Evolutionary conservation across 2,888 invertebrate genomes (phyloP).

Genomic region (Chouioia cunea): DNA sequence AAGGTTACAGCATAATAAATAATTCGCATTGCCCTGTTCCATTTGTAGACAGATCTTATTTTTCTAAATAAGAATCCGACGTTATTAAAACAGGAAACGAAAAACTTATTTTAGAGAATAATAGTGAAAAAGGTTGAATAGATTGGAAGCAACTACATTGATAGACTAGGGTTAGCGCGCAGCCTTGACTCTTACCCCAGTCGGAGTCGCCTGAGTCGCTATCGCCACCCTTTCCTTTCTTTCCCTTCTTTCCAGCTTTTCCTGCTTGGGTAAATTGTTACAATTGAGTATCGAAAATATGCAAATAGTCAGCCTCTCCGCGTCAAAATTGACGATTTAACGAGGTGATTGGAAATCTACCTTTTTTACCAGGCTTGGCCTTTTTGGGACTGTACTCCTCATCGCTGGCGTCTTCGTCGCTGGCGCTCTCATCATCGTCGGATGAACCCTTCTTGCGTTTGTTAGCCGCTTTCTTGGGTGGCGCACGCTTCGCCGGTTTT

Average conservation of each 20-base stretch:
- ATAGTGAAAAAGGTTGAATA: conserved; percentile 60
- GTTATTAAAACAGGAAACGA: no score
- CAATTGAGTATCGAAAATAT: no score
- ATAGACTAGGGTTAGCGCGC: conserved; percentile 61
- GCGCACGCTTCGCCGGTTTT: conserved; percentile 72
- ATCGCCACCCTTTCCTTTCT: conserved; percentile 73
- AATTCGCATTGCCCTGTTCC: no score
- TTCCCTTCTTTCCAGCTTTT: conserved; percentile 69
- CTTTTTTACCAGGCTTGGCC: conserved; percentile 63
- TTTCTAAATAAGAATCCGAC: no score
- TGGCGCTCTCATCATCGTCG: conserved; percentile 71
- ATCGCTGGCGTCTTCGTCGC: conserved; percentile 72
- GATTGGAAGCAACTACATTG: conserved; percentile 28
- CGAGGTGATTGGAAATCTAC: conserved; percentile 9
- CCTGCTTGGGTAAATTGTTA: conserved; percentile 41
- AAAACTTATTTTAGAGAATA: no score
- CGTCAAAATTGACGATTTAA: no score
- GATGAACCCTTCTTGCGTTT: conserved; percentile 71
- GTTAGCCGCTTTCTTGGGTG: conserved; percentile 70
- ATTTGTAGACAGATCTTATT: no score
- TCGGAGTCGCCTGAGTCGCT: conserved; percentile 77
- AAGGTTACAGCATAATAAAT: no score
- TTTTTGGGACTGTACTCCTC: conserved; percentile 76
- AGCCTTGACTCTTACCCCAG: conserved; percentile 75
- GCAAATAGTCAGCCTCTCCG: no score